Percentiles rank a stretch among this genome's conserved stretches.
These are phyloP conservation scores for Clytia hemisphaerica DNA, from an alignment of 30 jellyfish, hydroid and myxozoan species.

Conservation along the genomic window DNA sequence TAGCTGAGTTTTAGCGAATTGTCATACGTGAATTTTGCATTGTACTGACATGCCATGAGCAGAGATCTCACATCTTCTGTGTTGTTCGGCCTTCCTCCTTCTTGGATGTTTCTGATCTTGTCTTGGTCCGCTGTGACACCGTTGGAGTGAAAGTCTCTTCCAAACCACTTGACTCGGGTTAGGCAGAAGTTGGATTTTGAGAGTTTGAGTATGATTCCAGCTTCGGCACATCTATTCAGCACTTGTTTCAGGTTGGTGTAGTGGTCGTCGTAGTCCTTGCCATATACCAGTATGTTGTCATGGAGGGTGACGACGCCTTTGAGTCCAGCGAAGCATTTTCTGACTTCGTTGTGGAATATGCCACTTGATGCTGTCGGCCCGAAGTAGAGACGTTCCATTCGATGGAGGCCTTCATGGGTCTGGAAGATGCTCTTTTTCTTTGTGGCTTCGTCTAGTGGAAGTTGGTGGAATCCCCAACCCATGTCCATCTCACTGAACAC, in stretches of 20 bases:
- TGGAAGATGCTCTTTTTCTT: not conserved
- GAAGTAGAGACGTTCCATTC: not conserved
- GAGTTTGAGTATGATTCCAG: not conserved
- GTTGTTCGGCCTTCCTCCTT: no score
- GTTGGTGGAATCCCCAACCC: slow-evolving; percentile 32
- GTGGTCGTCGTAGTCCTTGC: not conserved
- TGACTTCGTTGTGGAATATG: slow-evolving; percentile 10
- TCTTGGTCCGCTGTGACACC: not conserved
- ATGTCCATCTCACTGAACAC: slow-evolving; percentile 13
- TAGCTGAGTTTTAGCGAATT: not conserved
- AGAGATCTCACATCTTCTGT: not conserved
- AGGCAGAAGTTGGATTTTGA: not conserved
- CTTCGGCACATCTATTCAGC: not conserved
- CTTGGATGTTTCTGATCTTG: not conserved
- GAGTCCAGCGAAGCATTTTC: slow-evolving; percentile 1
- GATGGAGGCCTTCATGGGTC: not conserved
- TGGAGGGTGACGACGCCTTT: not conserved
- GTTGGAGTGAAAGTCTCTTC: slow-evolving; percentile 3
- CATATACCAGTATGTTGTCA: slow-evolving; percentile 5
- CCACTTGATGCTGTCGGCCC: slow-evolving; percentile 12
- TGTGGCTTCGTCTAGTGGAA: not conserved
- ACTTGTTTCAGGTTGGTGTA: not conserved
- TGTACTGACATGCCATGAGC: not conserved
- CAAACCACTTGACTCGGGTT: not conserved
- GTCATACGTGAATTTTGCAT: not conserved